A percentile compares a stretch with the other conserved stretches of the same genome.
These are phyloP conservation scores for Drosophila quadrilineata DNA, from an alignment of 1,140 invertebrate species.

Conservation along the genomic window DNA sequence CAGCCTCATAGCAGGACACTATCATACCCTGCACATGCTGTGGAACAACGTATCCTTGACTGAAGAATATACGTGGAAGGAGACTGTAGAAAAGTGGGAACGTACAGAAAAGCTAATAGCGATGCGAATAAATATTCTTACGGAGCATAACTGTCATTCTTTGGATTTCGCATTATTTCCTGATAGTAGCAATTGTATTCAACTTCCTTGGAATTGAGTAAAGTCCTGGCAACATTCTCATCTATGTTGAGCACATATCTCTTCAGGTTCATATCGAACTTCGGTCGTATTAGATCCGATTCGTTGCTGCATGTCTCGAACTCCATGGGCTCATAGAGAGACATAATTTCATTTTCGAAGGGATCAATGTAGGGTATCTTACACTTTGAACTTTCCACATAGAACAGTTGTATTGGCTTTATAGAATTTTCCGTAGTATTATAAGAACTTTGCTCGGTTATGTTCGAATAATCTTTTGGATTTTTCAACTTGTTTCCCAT, in stretches of 20 bases:
- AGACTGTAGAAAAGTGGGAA: no score
- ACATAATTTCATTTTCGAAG: conserved; percentile 84
- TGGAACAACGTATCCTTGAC: conserved; percentile 23
- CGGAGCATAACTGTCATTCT: conserved; percentile 43
- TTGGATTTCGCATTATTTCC: conserved; percentile 36
- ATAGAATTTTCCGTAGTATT: neutral
- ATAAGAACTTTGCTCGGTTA: neutral
- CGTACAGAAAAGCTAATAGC: no score
- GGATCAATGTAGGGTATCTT: conserved; percentile 83
- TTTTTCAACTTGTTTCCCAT: no score
- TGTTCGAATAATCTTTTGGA: neutral
- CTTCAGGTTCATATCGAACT: conserved; percentile 59
- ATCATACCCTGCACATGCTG: conserved; percentile 14
- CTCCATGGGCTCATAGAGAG: conserved; percentile 82
- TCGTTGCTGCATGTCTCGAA: conserved; percentile 83
- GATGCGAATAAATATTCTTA: no score
- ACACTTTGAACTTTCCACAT: conserved; percentile 22
- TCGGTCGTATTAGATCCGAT: conserved; percentile 75
- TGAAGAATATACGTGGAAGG: neutral
- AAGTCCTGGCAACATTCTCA: conserved; percentile 26
- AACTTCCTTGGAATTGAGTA: conserved; percentile 35
- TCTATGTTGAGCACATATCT: conserved; percentile 50
- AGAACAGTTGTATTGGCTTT: conserved; percentile 14
- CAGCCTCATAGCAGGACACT: conserved; percentile 16
- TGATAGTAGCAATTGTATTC: conserved; percentile 64